Evolutionary conservation across 35 echinoderm and acorn worm genomes (phyloP).

Genomic region (Anneissia japonica): DNA sequence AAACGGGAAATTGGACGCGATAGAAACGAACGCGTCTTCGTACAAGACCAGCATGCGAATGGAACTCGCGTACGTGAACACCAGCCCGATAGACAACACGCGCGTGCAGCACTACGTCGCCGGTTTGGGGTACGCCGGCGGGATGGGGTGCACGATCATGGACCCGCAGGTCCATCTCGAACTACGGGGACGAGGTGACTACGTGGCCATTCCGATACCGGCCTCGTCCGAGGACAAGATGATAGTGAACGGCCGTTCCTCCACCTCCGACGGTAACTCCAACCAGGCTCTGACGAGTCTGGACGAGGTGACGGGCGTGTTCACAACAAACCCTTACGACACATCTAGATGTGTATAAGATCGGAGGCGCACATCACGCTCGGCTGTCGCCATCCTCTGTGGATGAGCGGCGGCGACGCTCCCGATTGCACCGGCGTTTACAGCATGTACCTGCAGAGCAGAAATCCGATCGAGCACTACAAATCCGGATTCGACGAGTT

Average conservation of each 20-base stretch:
- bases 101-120: background rate
- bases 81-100: constrained; percentile 11
- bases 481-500: background rate
- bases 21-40: background rate
- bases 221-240: background rate
- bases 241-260: background rate
- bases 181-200: background rate
- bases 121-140: background rate
- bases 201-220: background rate
- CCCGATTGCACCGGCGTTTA: background rate
- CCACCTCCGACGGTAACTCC: background rate
- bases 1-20: background rate
- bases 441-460: background rate
- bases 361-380: constrained; percentile 11
- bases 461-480: background rate
- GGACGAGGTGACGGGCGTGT: too few species aligned
- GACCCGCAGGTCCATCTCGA: background rate
- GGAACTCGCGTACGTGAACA: background rate
- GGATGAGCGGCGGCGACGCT: background rate
- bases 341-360: too few species aligned
- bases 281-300: too few species aligned
- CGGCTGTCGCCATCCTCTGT: background rate
- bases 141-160: constrained; percentile 9
- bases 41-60: background rate
- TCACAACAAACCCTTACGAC: too few species aligned